These are phyloP conservation scores for Seira musarum DNA, from an alignment of 2,888 invertebrate genomes.

Conservation along the genomic window DNA sequence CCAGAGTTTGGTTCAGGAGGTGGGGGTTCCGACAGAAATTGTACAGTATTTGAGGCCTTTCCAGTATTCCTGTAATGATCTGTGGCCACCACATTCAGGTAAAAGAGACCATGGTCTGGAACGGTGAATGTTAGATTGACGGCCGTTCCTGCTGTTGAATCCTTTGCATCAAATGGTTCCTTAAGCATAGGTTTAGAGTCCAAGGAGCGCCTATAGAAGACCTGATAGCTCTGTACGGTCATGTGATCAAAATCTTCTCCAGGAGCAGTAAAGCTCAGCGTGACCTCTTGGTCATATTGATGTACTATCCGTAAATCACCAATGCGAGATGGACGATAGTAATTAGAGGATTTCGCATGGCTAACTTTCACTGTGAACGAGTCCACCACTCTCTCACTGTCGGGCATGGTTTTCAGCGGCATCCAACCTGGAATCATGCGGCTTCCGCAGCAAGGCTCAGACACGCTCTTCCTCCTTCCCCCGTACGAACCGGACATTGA, in stretches of 20 bases:
- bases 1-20: slow-evolving; percentile 59
- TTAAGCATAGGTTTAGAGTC: slow-evolving; percentile 54
- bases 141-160: slow-evolving; percentile 55
- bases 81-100: slow-evolving; percentile 57
- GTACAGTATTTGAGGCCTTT: slow-evolving; percentile 60
- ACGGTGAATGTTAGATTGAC: slow-evolving; percentile 63
- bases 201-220: slow-evolving; percentile 58
- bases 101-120: slow-evolving; percentile 62
- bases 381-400: slow-evolving; percentile 65
- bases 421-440: slow-evolving; percentile 59
- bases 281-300: slow-evolving; percentile 74
- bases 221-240: slow-evolving; percentile 61
- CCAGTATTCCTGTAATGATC: slow-evolving; percentile 60
- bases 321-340: slow-evolving; percentile 74
- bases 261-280: slow-evolving; percentile 77
- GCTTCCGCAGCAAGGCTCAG: slow-evolving; percentile 75
- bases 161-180: slow-evolving; percentile 42
- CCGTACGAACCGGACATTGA: slow-evolving; percentile 19
- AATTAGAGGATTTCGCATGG: slow-evolving; percentile 57
- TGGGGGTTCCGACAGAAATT: slow-evolving; percentile 56
- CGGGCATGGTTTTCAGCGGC: slow-evolving; percentile 64
- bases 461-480: slow-evolving; percentile 52
- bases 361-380: slow-evolving; percentile 66
- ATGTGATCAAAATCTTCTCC: slow-evolving; percentile 72
- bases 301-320: slow-evolving; percentile 76